These are phyloP conservation scores for Pseudochromis fuscus DNA, from an alignment of 2,797 vertebrate species.

Conservation along the genomic window DNA sequence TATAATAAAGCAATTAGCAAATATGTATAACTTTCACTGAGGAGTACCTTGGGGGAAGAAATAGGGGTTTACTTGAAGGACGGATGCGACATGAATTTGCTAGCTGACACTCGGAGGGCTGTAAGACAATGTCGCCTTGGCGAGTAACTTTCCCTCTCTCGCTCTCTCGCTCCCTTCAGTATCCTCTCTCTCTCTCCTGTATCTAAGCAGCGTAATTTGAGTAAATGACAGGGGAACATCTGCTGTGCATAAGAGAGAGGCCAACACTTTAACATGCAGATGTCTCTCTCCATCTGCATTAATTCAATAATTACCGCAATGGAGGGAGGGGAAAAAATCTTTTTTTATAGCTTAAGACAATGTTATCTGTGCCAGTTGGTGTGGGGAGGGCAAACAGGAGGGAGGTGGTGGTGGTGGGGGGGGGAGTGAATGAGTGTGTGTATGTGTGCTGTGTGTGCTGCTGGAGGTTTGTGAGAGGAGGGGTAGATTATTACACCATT, in stretches of 20 bases:
- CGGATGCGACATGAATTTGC: constrained; percentile 55
- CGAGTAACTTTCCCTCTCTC: constrained; percentile 68
- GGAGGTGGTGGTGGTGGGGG: not conserved
- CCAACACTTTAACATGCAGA: constrained; percentile 87
- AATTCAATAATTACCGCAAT: constrained; percentile 89
- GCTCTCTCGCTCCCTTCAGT: constrained; percentile 31
- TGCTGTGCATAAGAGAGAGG: constrained; percentile 85
- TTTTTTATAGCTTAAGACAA: constrained; percentile 88
- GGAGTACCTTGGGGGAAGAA: constrained; percentile 13
- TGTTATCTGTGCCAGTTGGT: constrained; percentile 86
- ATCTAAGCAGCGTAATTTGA: constrained; percentile 85
- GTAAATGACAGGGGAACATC: constrained; percentile 86
- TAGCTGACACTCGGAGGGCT: constrained; percentile 59
- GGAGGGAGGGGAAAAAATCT: constrained; percentile 79
- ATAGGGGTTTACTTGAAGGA: constrained; percentile 55
- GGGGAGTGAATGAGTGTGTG: constrained; percentile 39
- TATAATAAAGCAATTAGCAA: constrained; percentile 5
- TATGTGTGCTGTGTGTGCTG: constrained; percentile 59
- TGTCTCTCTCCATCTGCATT: constrained; percentile 87
- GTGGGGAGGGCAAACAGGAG: constrained; percentile 64
- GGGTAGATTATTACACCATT: constrained; percentile 86
- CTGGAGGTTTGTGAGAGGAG: constrained; percentile 74
- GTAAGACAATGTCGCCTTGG: constrained; percentile 81
- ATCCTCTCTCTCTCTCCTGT: constrained; percentile 63
- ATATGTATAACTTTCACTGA: constrained; percentile 10